These are phyloP conservation scores for Pseudococcus viburni DNA, from an alignment of 2,888 invertebrate species.

Conservation along the genomic window DNA sequence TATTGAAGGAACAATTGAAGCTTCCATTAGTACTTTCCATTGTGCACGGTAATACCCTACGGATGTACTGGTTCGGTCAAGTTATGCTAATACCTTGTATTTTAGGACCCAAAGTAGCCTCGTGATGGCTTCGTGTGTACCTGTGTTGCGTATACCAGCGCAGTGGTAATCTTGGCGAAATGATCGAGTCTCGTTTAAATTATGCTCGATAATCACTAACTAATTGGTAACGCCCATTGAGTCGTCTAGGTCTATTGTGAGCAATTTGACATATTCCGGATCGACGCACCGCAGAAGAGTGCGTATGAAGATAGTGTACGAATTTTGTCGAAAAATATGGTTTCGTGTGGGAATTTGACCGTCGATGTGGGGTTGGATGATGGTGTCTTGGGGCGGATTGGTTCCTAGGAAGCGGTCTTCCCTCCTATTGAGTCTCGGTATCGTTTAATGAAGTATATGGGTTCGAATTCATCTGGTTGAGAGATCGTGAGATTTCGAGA, in stretches of 20 bases:
- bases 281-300: background rate
- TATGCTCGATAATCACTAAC: background rate
- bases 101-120: constrained; percentile 27
- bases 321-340: background rate
- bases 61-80: constrained; percentile 28
- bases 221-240: constrained; percentile 40
- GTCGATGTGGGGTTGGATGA: background rate
- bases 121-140: background rate
- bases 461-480: too few species aligned
- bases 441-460: too few species aligned
- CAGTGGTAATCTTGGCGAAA: background rate
- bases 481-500: too few species aligned
- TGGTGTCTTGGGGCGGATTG: background rate
- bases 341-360: background rate
- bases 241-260: constrained; percentile 27
- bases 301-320: background rate
- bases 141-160: background rate
- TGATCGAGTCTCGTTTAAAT: constrained; percentile 29
- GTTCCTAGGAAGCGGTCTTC: background rate
- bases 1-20: constrained; percentile 33
- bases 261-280: constrained; percentile 4
- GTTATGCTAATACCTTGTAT: constrained; percentile 1
- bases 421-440: background rate
- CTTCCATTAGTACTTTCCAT: constrained; percentile 45
- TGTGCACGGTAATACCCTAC: constrained; percentile 37